Evolutionary conservation across 2,113 vertebrate genomes (phyloP), one percentile per base, ranked within the genome.

Genomic region (Panurus biarmicus): DNA sequence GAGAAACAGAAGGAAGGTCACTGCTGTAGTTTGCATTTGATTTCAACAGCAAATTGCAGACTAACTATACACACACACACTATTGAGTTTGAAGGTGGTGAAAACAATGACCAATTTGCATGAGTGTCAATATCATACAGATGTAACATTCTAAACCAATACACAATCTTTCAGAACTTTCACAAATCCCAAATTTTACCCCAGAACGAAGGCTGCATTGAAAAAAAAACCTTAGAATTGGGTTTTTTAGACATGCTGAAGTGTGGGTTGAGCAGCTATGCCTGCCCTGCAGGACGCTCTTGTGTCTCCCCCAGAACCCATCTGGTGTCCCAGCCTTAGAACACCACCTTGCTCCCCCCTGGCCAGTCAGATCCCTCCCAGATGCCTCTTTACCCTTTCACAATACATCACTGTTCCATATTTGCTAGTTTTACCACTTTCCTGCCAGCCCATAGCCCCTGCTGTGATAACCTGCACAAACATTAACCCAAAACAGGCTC

Each of bases 281-380:
- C 13, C 14, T 26, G 25, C 36, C 26, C 16, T 31, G 33, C 15
- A 8, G 23, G 51, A 36, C 58, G 38, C 58, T 62, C 28, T 74
- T 1, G 0, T 4, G 16, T 64, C 19, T 86, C 29, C 20, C 42
- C 28, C 47, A 48, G 51, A 81, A 54, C 6, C 0, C 0, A 1
- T 3, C 24, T 19, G 17, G 24, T 36, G 35, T 89, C 73, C 65
- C 45, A 89, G 29, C n/a, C 51, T 47, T 14, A 56, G 21, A 58
- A 31, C 16, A 21, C 1, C 66, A 40, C 12, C 19, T 17, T 45
- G 14, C 38, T 66, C 11, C 17, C 17, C 28, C 35, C 11, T 24
- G 24, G 24, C 25, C 54, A 7, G 9, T 13, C 35, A 36, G 23
- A 83, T 23, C 20, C 65, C 36, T 24, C 66, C 65, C 12, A 18